Conservation (phyloP, 2,888 invertebrate genomes). For the Leptura quadrifasciata region DNA sequence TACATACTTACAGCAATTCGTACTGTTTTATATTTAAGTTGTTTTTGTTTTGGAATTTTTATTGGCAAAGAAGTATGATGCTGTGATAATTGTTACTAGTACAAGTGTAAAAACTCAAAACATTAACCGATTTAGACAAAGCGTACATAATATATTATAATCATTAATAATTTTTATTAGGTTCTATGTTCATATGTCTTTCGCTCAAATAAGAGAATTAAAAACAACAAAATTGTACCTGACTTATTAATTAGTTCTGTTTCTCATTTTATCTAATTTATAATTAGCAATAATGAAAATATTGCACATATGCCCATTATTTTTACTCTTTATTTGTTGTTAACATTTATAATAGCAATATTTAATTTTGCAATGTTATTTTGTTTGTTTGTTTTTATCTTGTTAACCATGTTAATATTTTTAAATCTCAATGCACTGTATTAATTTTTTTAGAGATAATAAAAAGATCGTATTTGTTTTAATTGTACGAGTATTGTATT, state of each 20-base stretch:
- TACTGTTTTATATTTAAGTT: background rate
- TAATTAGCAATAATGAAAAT: background rate
- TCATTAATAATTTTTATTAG: background rate
- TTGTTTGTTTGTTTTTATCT: background rate
- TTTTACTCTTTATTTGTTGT: background rate
- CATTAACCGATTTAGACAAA: background rate
- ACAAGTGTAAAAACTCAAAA: background rate
- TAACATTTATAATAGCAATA: background rate
- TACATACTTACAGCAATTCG: background rate
- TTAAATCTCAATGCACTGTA: background rate
- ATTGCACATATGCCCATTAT: background rate
- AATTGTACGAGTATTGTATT: constrained; percentile 1
- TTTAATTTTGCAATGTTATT: background rate
- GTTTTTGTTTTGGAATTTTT: background rate
- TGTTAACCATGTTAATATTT: background rate
- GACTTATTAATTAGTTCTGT: background rate
- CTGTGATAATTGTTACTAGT: background rate
- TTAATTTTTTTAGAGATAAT: constrained; percentile 20
- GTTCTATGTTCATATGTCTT: background rate
- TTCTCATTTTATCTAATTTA: background rate
- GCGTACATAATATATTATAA: too few species aligned
- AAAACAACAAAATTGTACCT: background rate
- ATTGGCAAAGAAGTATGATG: background rate
- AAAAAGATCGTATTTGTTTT: constrained; percentile 9
- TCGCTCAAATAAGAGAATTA: background rate